Evolutionary conservation across 1,140 invertebrate species (phyloP), one percentile per base, ranked within the genome.

Genomic region (Bombus ignitus): DNA sequence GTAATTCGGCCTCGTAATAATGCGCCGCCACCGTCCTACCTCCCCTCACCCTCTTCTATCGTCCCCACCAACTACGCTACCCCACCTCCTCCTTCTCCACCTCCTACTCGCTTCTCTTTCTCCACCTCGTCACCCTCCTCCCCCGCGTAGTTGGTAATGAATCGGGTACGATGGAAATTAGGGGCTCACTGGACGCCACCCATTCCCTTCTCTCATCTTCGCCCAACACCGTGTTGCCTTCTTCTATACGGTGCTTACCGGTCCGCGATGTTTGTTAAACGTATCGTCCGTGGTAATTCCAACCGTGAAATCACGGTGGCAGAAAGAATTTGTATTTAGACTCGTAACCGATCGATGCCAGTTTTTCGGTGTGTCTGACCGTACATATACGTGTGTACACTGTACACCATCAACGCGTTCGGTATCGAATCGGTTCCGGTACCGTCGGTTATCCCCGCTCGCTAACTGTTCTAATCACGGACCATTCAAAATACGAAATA

Each of bases 1-100:
- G 94, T 94, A 94, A 95, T 95, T 95, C 94, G 92, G 93, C 92
- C 91, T 94, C 94, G 92, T 94, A 95, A 95, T 95, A 95, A 95
- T 94, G 93, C 93, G 92, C 92, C 90, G 90, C 89, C 88, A 89
- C 87, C 90, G 87, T 89, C 82, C 87, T 66, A 79, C 78, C 81
- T 65, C 81, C 78, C 71, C 77, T 22, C 47, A 39, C 28, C 6
- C 81, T 35, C 81, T 35, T 35, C 65, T 9, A 66, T 18, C 65
- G 2, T 32, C 32, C 5, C 65, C 65, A 22, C 71, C 35, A 28
- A 53, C 59, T 44, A 75, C 32, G 59, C 10, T 62, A 62, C 74
- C 73, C n/a, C 25, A 9, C 32, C 62, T n/a, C 71, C 25, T 59
- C 70, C 77, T 62, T 37, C 81, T 15, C 79, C 28, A 39, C 62